Evolutionary conservation across 2,113 vertebrate species (phyloP).

Genomic region (Mionectes macconnelli): DNA sequence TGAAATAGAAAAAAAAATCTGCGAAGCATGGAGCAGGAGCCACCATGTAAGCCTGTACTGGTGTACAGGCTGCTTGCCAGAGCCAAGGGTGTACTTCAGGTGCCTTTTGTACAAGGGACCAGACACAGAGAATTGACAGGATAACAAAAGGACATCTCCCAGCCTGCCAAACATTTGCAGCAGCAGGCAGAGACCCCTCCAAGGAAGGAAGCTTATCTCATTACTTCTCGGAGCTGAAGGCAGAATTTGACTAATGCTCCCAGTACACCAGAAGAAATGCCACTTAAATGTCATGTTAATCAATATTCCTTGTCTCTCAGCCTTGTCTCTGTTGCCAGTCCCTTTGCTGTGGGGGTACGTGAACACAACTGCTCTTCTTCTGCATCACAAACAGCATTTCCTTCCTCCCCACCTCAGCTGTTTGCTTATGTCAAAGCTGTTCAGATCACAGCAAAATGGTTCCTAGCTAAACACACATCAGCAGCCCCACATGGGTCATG

Average conservation of each 20-base stretch:
- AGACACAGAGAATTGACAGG: background rate
- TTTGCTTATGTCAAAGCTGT: background rate
- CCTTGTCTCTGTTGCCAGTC: background rate
- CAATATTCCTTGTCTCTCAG: background rate
- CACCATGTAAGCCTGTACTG: background rate
- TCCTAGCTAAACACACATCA: accelerated
- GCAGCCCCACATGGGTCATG: background rate
- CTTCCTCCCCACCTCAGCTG: background rate
- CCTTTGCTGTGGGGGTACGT: background rate
- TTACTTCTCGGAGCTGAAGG: background rate
- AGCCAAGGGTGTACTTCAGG: background rate
- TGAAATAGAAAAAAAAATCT: background rate
- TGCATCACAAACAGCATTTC: background rate
- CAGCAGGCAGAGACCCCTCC: background rate
- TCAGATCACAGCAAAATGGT: background rate
- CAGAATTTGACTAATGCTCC: background rate
- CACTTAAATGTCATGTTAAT: background rate
- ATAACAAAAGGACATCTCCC: background rate
- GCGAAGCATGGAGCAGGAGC: background rate
- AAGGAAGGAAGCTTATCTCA: background rate
- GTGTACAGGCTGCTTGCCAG: accelerated
- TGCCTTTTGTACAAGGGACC: background rate
- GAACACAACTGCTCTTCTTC: accelerated
- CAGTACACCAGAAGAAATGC: background rate
- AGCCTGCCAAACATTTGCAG: background rate